A percentile compares a stretch with the other conserved stretches of the same genome.
These are phyloP conservation scores for Drosophila sulfurigaster DNA, from an alignment of 1,140 invertebrate species.

Conservation along the genomic window DNA sequence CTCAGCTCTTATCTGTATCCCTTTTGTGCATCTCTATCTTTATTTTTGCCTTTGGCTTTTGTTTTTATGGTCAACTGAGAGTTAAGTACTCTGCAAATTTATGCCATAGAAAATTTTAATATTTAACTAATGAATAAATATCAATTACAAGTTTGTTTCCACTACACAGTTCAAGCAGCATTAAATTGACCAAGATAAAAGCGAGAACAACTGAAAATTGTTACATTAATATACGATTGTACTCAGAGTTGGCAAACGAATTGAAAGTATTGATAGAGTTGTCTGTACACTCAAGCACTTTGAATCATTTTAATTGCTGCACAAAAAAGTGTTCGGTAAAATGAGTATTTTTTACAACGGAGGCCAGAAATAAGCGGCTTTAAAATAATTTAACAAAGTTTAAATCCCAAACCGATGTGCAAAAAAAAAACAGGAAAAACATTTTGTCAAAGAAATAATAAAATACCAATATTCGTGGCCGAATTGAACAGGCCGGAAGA, in stretches of 20 bases:
- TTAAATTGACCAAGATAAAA: background rate
- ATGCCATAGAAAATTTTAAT: constrained; percentile 48
- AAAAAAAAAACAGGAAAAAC: constrained; percentile 18
- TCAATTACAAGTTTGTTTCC: background rate
- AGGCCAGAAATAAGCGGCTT: constrained; percentile 67
- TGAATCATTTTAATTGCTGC: constrained; percentile 4
- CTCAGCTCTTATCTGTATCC: background rate
- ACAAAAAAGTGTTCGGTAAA: constrained; percentile 10
- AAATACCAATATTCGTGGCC: constrained; percentile 51
- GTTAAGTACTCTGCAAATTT: constrained; percentile 50
- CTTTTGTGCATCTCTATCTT: background rate
- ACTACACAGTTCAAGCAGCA: constrained; percentile 1
- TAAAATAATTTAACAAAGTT: constrained; percentile 68
- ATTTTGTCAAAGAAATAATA: constrained; percentile 39
- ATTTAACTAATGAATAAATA: constrained; percentile 74
- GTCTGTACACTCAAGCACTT: background rate
- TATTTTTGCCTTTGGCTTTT: constrained; percentile 13
- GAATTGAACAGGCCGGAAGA: background rate
- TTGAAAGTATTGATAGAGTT: background rate
- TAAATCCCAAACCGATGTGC: constrained; percentile 30
- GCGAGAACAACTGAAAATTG: background rate
- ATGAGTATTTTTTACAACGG: constrained; percentile 9
- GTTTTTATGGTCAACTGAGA: constrained; percentile 48
- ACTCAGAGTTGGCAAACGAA: background rate
- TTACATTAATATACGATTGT: background rate